Base-by-base conservation (phyloP, 2,113 vertebrate species). In the Rousettus leschenaultii region DNA sequence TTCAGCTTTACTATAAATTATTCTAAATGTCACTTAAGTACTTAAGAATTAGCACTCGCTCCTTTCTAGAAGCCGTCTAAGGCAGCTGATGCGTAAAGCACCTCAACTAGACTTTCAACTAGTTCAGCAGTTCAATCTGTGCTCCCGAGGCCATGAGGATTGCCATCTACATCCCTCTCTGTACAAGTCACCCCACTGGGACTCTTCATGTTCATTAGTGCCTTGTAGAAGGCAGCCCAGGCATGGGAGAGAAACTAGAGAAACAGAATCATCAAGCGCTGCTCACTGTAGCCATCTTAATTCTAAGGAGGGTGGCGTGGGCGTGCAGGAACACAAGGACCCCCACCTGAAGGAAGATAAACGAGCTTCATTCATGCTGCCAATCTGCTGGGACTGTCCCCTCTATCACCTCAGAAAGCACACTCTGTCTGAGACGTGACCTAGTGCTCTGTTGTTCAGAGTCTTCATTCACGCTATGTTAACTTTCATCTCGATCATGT, bases 1-100 rank as follows among this genome's bases (percentile, higher is more conserved):
- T 85, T 95, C 94, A 71, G 77, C 97, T 97, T 94, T 87, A 51
- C 96, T 98, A 97, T 98, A 98, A 98, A 97, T 97, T 97, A 98
- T 82, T 83, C 97, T 96, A 97, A 88, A 89, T 95, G 96, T 97
- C 97, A 98, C 97, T 80, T 88, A 96, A 86, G 89, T 93, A 97
- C 95, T 93, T 95, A 68, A 83, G 91, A 87, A 74, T 71, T 43
- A 84, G 75, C 74, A 2, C 84, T 74, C 13, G 53, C 91, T 94
- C 96, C 90, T 95, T 95, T 83, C 94, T 94, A 94, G 96, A 97
- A 97, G 96, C 90, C 71, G 35, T 93, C 97, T 97, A 96, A 97
- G 97, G 93, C 82, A 89, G 94, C 96, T 92, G 97, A 83, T 96
- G 85, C 97, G 10, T 63, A 51, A 95, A 96, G 63, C 92, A 97